A percentile compares a stretch with the other conserved stretches of the same genome.
phyloP scores from a whole-genome alignment of 2,797 vertebrate species.

The Diplodus sargus region DNA sequence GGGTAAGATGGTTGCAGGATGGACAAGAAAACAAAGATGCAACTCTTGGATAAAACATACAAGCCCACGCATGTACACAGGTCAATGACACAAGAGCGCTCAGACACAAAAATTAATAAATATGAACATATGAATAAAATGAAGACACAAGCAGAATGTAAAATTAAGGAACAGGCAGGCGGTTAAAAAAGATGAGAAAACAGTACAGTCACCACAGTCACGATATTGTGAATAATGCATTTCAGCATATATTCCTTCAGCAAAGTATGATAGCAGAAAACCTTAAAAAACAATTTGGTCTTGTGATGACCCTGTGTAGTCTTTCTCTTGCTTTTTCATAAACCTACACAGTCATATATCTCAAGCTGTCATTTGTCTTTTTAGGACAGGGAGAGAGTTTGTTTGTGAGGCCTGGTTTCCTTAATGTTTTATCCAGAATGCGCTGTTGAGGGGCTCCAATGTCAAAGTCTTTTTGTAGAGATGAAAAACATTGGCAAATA shows the following conservation, averaged over 20 bases:
- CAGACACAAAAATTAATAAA: background rate
- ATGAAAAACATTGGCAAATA: slow-evolving; percentile 72
- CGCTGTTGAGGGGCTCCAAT: slow-evolving; percentile 45
- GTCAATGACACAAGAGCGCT: background rate
- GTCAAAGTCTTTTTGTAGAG: slow-evolving; percentile 63
- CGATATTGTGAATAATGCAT: background rate
- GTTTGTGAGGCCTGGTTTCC: slow-evolving; percentile 47
- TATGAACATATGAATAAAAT: background rate
- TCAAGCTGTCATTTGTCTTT: slow-evolving; percentile 41
- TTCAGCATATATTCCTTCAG: slow-evolving; percentile 1
- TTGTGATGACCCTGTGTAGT: slow-evolving; percentile 2
- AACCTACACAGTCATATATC: slow-evolving; percentile 43
- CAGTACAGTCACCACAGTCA: slow-evolving; percentile 2
- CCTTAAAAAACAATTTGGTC: slow-evolving; percentile 11
- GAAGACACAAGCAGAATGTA: background rate
- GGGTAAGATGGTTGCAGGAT: slow-evolving; percentile 48
- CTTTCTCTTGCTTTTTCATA: slow-evolving; percentile 38
- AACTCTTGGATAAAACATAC: slow-evolving; percentile 3
- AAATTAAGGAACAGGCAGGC: background rate
- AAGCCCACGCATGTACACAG: background rate
- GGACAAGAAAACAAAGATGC: slow-evolving; percentile 31
- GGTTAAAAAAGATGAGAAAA: slow-evolving; percentile 17
- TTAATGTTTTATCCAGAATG: slow-evolving; percentile 73
- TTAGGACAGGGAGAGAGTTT: slow-evolving; percentile 38
- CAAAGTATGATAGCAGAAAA: slow-evolving; percentile 22